Evolutionary conservation across 2,113 vertebrate species (phyloP).

Genomic region (Platysteira castanea): DNA sequence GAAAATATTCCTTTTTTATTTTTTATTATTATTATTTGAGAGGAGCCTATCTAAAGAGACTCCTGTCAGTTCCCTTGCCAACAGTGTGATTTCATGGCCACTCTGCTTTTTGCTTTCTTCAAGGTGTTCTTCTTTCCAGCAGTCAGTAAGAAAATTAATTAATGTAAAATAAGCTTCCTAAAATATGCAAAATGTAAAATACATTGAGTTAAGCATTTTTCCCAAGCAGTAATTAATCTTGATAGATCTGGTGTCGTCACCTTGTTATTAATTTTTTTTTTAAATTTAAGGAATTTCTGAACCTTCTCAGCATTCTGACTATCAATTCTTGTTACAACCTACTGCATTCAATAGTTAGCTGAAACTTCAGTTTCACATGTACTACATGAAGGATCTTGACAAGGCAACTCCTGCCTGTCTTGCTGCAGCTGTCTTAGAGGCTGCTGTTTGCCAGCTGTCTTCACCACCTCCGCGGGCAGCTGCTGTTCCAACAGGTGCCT

Average conservation of each 20-base stretch:
- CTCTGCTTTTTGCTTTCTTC: background rate
- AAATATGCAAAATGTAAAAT: background rate
- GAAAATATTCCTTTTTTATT: background rate
- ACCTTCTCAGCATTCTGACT: background rate
- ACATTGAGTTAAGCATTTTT: background rate
- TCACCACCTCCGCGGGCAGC: background rate
- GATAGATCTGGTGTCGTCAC: background rate
- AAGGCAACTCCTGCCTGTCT: background rate
- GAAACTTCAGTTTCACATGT: background rate
- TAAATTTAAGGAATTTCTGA: background rate
- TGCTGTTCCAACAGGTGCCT: background rate
- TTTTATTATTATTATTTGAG: background rate
- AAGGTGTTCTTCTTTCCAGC: background rate
- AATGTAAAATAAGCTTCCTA: background rate
- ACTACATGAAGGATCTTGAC: background rate
- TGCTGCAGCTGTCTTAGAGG: background rate
- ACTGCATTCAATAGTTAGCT: background rate
- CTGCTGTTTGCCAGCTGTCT: background rate
- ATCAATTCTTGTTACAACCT: rapidly evolving
- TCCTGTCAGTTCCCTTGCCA: background rate
- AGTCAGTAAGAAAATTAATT: background rate
- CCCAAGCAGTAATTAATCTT: background rate
- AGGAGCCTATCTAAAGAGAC: background rate
- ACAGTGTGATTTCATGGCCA: background rate
- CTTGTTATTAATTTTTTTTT: background rate